A percentile compares a stretch with the other conserved stretches of the same genome.
These are phyloP conservation scores for Mastomys natalensis DNA, from an alignment of 2,113 vertebrate species.

Conservation along the genomic window DNA sequence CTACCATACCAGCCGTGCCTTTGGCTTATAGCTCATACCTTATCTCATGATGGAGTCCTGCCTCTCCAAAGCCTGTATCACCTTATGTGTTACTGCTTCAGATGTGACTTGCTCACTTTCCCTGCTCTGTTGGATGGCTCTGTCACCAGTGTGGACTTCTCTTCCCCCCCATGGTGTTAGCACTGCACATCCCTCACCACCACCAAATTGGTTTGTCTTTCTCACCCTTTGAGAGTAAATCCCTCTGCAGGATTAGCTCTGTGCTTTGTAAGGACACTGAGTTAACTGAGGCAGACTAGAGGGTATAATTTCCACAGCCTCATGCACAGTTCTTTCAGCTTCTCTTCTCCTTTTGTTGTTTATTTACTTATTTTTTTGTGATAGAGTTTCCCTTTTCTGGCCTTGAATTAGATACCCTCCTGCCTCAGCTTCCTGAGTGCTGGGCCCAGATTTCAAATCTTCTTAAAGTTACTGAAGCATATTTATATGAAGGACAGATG, in stretches of 20 bases:
- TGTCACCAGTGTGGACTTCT: neutral
- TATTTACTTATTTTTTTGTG: neutral
- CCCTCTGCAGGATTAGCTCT: neutral
- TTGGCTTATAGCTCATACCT: neutral
- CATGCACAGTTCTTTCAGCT: neutral
- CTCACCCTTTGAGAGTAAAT: neutral
- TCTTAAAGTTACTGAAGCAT: neutral
- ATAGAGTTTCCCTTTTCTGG: neutral
- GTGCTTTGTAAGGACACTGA: neutral
- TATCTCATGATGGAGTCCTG: neutral
- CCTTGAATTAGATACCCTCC: neutral
- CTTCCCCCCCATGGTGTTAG: neutral
- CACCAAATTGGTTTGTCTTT: neutral
- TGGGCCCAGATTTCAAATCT: neutral
- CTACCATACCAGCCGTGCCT: neutral
- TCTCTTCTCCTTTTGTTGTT: neutral
- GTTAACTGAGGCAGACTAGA: slow-evolving; percentile 9
- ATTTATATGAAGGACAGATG: neutral
- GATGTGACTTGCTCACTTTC: neutral
- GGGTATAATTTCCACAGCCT: neutral
- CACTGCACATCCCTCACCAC: neutral
- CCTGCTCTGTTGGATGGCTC: neutral
- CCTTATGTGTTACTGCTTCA: neutral
- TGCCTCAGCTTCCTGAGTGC: neutral
- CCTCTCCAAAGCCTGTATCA: neutral